A percentile compares a stretch with the other conserved stretches of the same genome.
phyloP scores from a whole-genome alignment of 2,113 vertebrate species.

The Equus quagga region DNA sequence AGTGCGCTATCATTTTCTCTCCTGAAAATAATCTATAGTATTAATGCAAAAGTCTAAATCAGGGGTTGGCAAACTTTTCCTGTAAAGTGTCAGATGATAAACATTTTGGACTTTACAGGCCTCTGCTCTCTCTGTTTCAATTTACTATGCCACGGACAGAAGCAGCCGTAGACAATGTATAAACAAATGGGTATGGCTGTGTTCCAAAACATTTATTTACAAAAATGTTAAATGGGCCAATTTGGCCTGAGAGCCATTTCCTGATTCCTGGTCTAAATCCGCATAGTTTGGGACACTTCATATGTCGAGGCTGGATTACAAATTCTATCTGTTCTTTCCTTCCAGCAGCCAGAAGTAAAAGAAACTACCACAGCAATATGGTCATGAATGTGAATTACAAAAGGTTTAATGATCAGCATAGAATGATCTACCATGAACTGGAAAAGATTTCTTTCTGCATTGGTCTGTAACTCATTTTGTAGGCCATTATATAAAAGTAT shows the following conservation, averaged over 20 bases:
- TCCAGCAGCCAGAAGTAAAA: background rate
- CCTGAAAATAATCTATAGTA: background rate
- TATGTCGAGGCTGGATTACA: background rate
- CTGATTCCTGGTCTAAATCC: background rate
- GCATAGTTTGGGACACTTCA: background rate
- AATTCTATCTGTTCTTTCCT: background rate
- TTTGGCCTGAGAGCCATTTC: background rate
- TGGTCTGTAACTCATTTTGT: background rate
- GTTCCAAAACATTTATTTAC: background rate
- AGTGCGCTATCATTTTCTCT: background rate
- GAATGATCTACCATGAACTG: background rate
- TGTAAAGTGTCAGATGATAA: no score
- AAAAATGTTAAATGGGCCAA: background rate
- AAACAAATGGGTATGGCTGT: background rate
- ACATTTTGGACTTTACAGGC: background rate
- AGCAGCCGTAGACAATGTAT: background rate
- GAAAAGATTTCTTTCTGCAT: background rate
- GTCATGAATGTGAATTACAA: background rate
- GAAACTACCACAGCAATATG: background rate
- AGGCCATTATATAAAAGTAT: background rate
- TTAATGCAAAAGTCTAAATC: background rate
- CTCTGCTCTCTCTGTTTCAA: background rate
- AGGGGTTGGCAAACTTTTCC: background rate
- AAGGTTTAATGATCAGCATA: background rate
- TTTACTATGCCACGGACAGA: background rate